A percentile compares a stretch with the other conserved stretches of the same genome.
phyloP scores from a whole-genome alignment of 2,113 vertebrate genomes.

The Pardalotus punctatus region DNA sequence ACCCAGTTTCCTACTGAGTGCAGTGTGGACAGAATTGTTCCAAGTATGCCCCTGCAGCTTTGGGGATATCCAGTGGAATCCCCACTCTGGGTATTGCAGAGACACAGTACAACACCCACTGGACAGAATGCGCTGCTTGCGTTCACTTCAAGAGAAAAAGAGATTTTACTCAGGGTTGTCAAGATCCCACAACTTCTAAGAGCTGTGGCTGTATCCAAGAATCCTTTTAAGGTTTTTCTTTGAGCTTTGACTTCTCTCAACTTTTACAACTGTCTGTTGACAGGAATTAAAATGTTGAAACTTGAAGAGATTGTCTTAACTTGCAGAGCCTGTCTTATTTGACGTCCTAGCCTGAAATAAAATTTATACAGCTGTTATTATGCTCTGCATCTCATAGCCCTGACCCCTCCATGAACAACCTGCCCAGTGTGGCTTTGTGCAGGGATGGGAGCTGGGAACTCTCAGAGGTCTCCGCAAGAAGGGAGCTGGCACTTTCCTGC shows the following conservation, averaged over 20 bases:
- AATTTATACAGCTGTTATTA: not conserved
- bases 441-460: not conserved
- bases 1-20: not conserved
- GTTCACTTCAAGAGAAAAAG: not conserved
- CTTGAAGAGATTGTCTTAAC: not conserved
- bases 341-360: not conserved
- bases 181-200: not conserved
- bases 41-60: not conserved
- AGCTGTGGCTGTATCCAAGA: not conserved
- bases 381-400: accelerated
- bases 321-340: not conserved
- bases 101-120: not conserved
- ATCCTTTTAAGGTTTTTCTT: not conserved
- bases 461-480: not conserved
- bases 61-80: not conserved
- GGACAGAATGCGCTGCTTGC: not conserved
- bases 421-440: not conserved
- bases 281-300: not conserved
- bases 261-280: no score
- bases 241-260: not conserved
- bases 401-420: not conserved
- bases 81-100: not conserved
- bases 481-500: not conserved
- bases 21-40: not conserved
- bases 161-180: not conserved